Base-by-base conservation (phyloP, 2,113 vertebrate genomes). In the Rhadina sibilatrix region DNA sequence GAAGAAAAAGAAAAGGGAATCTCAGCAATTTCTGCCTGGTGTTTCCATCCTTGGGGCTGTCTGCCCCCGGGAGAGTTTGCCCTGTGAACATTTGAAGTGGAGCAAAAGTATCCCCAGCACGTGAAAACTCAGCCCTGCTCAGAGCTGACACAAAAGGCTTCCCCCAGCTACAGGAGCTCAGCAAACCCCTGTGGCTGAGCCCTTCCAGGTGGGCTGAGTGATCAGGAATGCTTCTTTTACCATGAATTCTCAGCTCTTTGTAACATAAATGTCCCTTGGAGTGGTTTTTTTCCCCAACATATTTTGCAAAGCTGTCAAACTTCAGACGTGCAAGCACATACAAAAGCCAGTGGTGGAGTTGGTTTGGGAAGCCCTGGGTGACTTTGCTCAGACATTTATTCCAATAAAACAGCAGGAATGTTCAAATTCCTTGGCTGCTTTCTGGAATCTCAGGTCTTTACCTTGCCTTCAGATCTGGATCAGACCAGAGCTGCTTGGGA, bases 401-500 rank as follows among this genome's bases (percentile, higher is more conserved):
- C 44, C 79, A 44, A 40, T 56, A 70, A 86, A 56, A 63, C 11
- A 83, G 56, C 33, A 94, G 6, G 70, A 93, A 90, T 33, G 9
- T 47, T 66, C 1, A 1, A 60, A 94, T 95, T 96, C 88, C 76
- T 93, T 71, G 68, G 59, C 85, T 97, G 59, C 56, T 83, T 95
- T 88, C 63, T 93, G 42, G 17, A 83, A 54, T 47, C 50, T 18
- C 50, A 69, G 85, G 42, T 92, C 93, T 78, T 92, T 33, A 86
- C 63, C 52, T 86, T 90, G 56, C 40, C 85, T 90, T 60, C 60
- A 61, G 68, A 89, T 70, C 92, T 87, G 79, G 94, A 90, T 86
- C 72, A 93, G 72, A 90, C 88, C 90, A 95, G 94, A 94, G 37
- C 52, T 94, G 21, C 47, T 77, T 78, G 47, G 90, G 85, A 93